Evolutionary conservation across 1,140 invertebrate genomes (phyloP).

Genomic region (Laupala kohalensis): DNA sequence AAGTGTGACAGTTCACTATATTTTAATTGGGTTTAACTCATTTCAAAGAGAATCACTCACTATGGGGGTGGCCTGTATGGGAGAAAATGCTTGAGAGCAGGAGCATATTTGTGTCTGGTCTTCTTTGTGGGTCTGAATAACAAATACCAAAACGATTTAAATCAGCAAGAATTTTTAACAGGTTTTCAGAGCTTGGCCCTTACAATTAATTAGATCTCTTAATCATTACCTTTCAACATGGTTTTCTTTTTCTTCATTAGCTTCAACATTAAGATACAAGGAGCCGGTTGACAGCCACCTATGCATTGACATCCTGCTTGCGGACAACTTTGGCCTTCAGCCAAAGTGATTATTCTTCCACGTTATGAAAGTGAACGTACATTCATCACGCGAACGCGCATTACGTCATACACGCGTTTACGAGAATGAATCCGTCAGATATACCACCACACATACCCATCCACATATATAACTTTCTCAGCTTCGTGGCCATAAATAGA

Average conservation of each 20-base stretch:
- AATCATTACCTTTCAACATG: background rate
- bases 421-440: too few species aligned
- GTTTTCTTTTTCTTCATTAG: constrained; percentile 6
- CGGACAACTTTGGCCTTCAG: background rate
- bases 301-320: constrained; percentile 1
- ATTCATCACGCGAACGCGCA: background rate
- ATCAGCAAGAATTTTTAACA: too few species aligned
- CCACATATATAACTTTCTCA: too few species aligned
- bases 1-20: too few species aligned
- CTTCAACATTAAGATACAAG: constrained; percentile 11
- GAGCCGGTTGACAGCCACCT: constrained; percentile 10
- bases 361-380: background rate
- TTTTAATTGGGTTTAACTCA: too few species aligned
- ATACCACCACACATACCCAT: too few species aligned
- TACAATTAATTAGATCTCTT: background rate
- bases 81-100: constrained; percentile 8
- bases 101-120: constrained; percentile 6
- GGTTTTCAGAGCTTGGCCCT: background rate
- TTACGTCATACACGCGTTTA: too few species aligned
- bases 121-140: constrained; percentile 1
- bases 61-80: constrained; percentile 5
- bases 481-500: too few species aligned
- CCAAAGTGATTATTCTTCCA: background rate
- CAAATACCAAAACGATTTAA: background rate
- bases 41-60: background rate